Base-by-base conservation (phyloP, 2,797 vertebrate genomes). In the Arctocebus calabarensis region DNA sequence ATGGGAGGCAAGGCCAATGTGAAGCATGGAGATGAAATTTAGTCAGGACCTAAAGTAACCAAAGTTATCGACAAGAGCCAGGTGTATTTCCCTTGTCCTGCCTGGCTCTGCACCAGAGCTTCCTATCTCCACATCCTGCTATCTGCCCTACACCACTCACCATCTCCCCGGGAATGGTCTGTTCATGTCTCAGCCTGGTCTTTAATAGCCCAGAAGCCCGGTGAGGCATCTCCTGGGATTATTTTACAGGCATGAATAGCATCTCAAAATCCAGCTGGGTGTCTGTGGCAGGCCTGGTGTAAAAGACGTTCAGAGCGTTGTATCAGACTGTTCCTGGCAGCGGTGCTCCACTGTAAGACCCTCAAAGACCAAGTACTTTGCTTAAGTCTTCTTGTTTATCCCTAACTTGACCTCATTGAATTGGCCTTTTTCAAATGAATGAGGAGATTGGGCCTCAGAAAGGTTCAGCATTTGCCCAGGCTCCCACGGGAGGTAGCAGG, bases 211-310 rank as follows among this genome's bases (percentile, higher is more conserved):
- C 14, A 87, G 16, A 32, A n/a, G 7, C 9, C 45, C 14, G 59
- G 32, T 13, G 2, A 74, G 68, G 34, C n/a, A 74, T 52, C 23
- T 22, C 43, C 70, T n/a, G 43, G 22, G 19, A 52, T 66, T 40
- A 43, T 52, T 62, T 73, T 52, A 6, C 22, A 81, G 61, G 29
- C 7, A n/a, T 1, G 2, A 4, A 57, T 4, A 59, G 40, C 68
- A 40, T n/a, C 19, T 70, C 57, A 45, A 29, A 62, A 59, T 11
- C 34, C 22, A 87, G 32, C 6, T 79, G 23, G 17, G 9, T 59
- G 1, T 75, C 14, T 37, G 34, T 6, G 8, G 12, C 2, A 29
- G n/a, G 59, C 0, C 0, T 32, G 27, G 43, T 13, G 9, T 13
- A 37, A 45, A 37, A 77, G 66, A 40, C 3, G 0, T 34, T 9